Evolutionary conservation across 2,888 invertebrate species (phyloP).

Genomic region (Psylliodes chrysocephalus): DNA sequence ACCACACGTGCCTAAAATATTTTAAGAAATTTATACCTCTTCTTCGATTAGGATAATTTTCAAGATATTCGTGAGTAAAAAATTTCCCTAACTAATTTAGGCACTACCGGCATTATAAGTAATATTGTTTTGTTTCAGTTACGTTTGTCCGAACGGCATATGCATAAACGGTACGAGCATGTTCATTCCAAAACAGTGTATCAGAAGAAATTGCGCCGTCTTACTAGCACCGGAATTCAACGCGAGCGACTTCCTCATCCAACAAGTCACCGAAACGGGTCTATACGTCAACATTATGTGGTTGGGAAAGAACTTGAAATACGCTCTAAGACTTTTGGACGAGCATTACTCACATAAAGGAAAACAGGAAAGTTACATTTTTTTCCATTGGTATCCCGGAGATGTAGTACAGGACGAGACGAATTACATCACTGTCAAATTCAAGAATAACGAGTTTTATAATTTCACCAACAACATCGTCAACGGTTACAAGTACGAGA

Average conservation of each 20-base stretch:
- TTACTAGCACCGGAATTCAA: slow-evolving; percentile 66
- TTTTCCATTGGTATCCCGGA: slow-evolving; percentile 77
- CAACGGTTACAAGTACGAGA: slow-evolving; percentile 74
- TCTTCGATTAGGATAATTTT: too few relatives aligned
- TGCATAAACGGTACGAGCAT: slow-evolving; percentile 63
- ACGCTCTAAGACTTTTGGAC: slow-evolving; percentile 51
- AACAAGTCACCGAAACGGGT: slow-evolving; percentile 70
- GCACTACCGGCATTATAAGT: too few relatives aligned
- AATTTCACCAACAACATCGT: slow-evolving; percentile 50
- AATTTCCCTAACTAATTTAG: too few relatives aligned
- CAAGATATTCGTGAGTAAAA: too few relatives aligned
- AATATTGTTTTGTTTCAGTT: slow-evolving; percentile 57
- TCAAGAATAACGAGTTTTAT: slow-evolving; percentile 72
- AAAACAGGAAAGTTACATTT: slow-evolving; percentile 61
- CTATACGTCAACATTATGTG: slow-evolving; percentile 76
- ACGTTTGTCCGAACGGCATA: slow-evolving; percentile 63
- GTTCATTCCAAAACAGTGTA: slow-evolving; percentile 70
- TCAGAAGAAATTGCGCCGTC: slow-evolving; percentile 61
- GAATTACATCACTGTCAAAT: slow-evolving; percentile 68
- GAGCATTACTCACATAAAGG: slow-evolving; percentile 34
- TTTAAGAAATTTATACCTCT: too few relatives aligned
- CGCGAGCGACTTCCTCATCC: slow-evolving; percentile 68
- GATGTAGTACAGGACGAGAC: slow-evolving; percentile 67
- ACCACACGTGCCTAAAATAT: too few relatives aligned
- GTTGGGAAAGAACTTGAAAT: slow-evolving; percentile 71